Evolutionary conservation across 2,888 invertebrate genomes (phyloP), one percentile per base, ranked within the genome.

Genomic region (Linnaemya vulpina): DNA sequence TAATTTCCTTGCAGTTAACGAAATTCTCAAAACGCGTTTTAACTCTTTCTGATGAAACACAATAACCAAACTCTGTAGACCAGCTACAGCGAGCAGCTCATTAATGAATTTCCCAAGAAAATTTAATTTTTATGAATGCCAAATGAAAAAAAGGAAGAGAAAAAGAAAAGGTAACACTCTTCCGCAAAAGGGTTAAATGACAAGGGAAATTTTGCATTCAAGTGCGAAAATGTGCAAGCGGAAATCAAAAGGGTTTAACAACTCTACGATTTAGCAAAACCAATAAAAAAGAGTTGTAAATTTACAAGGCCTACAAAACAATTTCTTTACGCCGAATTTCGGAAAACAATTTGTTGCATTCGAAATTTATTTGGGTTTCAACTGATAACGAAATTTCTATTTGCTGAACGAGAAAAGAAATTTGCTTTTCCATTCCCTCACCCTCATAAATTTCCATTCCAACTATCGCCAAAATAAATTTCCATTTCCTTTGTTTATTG

Each of bases 401-500:
- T 43, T 71, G 4, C 22, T 70, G 35, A 0, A 17, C 60, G 5
- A 30, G 17, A 20, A 35, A 51, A 35, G 11, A 40, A 40, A 10
- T 8, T 5, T 5, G 10, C 3, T 35, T 0, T 49, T 35, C 22
- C 10, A 13, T 7, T 30, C 20, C 22, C 20, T 51, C 30, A 60
- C 71, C 71, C 71, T 71, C 71, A 71, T 71, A 67, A 60, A 30
- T 35, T 2, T n/a, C 17, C 40, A 0, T 55, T 8, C 10, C 10
- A 22, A 62, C 17, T 60, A 46, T 60, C 30, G 73, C 30, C 13
- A 73, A n/a, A 73, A 49, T 38, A 38, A 22, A 22, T 62, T 62
- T 62, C 17, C 38, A 51, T 25, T 35, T 63, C 55, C 63, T 63
- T 79, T 70, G 63, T 79, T 71, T 53, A 70, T 70, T 79, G 79